phyloP scores from a whole-genome alignment of 2,888 invertebrate species.

The Exephanes ischioxanthus region DNA sequence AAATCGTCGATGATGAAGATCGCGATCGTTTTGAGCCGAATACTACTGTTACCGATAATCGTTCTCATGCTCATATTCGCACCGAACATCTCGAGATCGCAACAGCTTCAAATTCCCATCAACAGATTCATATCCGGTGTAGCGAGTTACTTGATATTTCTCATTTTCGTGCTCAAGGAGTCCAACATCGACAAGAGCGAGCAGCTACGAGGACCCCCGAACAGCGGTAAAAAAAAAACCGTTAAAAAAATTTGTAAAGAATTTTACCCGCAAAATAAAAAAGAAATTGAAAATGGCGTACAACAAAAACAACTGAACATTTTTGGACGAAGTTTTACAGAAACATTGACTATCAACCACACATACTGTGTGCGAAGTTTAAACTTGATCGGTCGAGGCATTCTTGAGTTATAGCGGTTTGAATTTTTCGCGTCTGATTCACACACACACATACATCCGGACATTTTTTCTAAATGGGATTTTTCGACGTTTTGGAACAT shows the following conservation, averaged over 20 bases:
- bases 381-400: too few relatives aligned
- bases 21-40: conserved; percentile 81
- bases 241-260: not conserved
- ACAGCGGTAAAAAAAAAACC: conserved; percentile 84
- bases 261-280: not conserved
- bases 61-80: conserved; percentile 84
- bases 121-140: conserved; percentile 90
- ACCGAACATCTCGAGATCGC: conserved; percentile 85
- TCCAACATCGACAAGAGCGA: conserved; percentile 87
- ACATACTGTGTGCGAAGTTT: too few relatives aligned
- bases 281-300: not conserved
- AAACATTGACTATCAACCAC: too few relatives aligned
- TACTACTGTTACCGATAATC: conserved; percentile 85
- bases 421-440: too few relatives aligned
- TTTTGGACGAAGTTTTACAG: too few relatives aligned
- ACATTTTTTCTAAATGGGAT: too few relatives aligned
- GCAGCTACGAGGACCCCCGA: conserved; percentile 87
- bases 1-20: conserved; percentile 85
- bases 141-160: conserved; percentile 89
- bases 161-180: conserved; percentile 87
- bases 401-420: too few relatives aligned
- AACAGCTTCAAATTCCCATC: conserved; percentile 88
- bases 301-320: too few relatives aligned
- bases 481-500: too few relatives aligned
- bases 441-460: too few relatives aligned